Evolutionary conservation across 2,888 invertebrate species (phyloP).

Genomic region (Tenthredo mesomela): DNA sequence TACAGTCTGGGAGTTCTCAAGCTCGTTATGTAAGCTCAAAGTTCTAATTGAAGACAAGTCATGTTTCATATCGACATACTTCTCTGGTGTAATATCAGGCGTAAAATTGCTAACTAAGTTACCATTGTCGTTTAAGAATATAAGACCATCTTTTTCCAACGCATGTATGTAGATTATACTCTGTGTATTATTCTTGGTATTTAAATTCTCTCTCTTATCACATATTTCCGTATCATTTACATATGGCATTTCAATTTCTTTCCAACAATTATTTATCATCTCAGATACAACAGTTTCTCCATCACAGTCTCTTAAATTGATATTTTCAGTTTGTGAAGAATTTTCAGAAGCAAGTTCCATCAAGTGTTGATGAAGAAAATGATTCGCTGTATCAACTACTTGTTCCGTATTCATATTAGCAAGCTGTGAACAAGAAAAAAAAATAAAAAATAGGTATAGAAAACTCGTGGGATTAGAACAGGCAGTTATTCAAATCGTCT

Average conservation of each 20-base stretch:
- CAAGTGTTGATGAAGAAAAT: conserved; percentile 61
- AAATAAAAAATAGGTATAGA: too few species aligned
- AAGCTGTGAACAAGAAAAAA: conserved; percentile 58
- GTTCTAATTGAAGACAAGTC: neutral
- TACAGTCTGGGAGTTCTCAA: neutral
- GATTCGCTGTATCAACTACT: conserved; percentile 60
- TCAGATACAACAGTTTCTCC: conserved; percentile 33
- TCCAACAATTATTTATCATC: conserved; percentile 42
- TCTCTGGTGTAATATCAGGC: conserved; percentile 2
- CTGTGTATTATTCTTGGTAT: conserved; percentile 16
- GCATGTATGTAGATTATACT: conserved; percentile 52
- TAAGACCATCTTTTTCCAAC: conserved; percentile 33
- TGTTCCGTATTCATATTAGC: conserved; percentile 62
- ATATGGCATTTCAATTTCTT: conserved; percentile 41
- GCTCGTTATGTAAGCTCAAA: neutral
- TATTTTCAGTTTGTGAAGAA: conserved; percentile 13
- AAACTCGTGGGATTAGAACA: neutral
- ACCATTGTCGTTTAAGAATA: conserved; percentile 33
- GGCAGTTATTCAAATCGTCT: neutral
- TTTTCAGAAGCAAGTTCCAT: conserved; percentile 63
- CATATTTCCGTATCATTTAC: conserved; percentile 1
- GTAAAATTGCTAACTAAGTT: conserved; percentile 15
- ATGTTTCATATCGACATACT: neutral
- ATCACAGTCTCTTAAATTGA: conserved; percentile 11
- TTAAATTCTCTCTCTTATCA: neutral